These are phyloP conservation scores for Chunga burmeisteri DNA, from an alignment of 2,113 vertebrate species.

Conservation along the genomic window DNA sequence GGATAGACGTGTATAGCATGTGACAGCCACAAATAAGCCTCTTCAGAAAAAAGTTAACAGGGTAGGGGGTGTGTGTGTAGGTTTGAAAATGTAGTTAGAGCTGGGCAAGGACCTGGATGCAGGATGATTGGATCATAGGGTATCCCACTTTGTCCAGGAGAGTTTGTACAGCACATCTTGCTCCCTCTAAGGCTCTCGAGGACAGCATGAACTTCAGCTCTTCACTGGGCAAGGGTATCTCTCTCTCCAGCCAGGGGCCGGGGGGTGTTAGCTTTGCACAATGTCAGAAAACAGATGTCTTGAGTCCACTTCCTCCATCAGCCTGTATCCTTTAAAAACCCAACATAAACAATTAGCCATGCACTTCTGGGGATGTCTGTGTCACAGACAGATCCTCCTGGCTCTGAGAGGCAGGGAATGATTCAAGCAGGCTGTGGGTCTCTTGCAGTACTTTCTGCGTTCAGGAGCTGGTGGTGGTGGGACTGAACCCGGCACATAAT, in stretches of 20 bases:
- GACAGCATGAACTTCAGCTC: background rate
- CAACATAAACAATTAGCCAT: background rate
- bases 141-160: background rate
- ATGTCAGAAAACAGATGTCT: background rate
- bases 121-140: background rate
- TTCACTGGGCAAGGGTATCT: background rate
- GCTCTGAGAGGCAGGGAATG: background rate
- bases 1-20: too few relatives aligned
- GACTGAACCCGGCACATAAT: accelerated
- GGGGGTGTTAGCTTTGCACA: background rate
- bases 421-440: background rate
- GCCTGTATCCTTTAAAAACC: background rate
- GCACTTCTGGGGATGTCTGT: background rate
- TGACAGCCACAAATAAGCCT: background rate
- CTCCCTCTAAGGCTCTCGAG: background rate
- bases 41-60: background rate
- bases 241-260: background rate
- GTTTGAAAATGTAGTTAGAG: background rate
- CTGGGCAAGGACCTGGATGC: background rate
- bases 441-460: accelerated
- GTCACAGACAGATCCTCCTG: background rate
- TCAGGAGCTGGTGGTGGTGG: too few relatives aligned
- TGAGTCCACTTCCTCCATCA: background rate
- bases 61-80: too few relatives aligned
- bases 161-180: background rate